Evolutionary conservation across 2,113 vertebrate genomes (phyloP).

Genomic region (Bostrychus sinensis): DNA sequence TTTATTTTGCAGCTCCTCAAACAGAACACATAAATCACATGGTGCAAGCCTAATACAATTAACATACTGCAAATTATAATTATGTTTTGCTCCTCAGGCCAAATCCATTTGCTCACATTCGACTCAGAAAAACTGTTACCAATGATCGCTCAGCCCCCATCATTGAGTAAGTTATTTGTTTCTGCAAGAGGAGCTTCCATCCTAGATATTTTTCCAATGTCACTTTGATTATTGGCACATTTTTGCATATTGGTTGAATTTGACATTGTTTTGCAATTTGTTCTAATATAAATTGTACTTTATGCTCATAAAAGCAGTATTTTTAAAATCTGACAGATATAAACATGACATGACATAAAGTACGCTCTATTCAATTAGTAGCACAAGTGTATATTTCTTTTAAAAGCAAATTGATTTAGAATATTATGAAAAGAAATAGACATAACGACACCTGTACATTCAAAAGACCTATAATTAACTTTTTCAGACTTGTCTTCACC

Average conservation of each 20-base stretch:
- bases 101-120: conserved; percentile 85
- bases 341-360: neutral
- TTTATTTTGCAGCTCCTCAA: neutral
- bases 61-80: neutral
- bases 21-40: neutral
- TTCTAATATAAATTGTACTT: conserved; percentile 18
- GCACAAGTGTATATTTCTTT: too few relatives aligned
- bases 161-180: conserved; percentile 75
- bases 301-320: conserved; percentile 7
- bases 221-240: conserved; percentile 22
- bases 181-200: neutral
- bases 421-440: conserved; percentile 9
- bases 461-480: conserved; percentile 39
- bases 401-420: neutral
- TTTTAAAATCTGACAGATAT: conserved; percentile 1
- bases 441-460: neutral
- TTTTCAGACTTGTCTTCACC: conserved; percentile 7
- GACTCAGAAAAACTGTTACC: conserved; percentile 85
- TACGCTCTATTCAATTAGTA: too few relatives aligned
- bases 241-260: neutral
- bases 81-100: conserved; percentile 59
- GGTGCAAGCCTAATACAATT: too few relatives aligned
- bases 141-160: conserved; percentile 87
- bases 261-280: conserved; percentile 12
- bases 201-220: conserved; percentile 7